Evolutionary conservation across 2,888 invertebrate genomes (phyloP), one percentile per base, ranked within the genome.

Genomic region (Aradus depressus): DNA sequence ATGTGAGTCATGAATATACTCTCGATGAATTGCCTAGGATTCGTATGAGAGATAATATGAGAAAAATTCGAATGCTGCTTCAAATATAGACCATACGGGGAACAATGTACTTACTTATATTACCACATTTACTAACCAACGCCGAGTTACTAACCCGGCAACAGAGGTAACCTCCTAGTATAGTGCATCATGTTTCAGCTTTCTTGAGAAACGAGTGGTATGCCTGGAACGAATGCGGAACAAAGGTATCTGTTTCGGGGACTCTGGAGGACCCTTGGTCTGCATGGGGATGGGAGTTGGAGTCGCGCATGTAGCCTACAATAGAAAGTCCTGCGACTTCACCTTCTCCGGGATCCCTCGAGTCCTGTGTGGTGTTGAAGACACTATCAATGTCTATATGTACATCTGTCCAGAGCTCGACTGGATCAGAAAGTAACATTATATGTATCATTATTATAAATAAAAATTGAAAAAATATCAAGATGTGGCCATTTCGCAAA

Each of bases 231-330:
- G 14, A 12, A 3, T n/a, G 34, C 8, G 10, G 3, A 25, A 19
- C n/a, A 22, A 35, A 5, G 28, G 31, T 2, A 32, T 35, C 1
- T 44, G 44, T 14, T 31, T 32, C 21, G 44, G 44, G 2, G 44
- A 44, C 12, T 44, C 44, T 8, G 44, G 44, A 22, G 44, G 44
- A 16, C 44, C 44, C 1, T 16, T 44, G n/a, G 8, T 44, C 3
- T 44, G 44, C 14, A 16, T 34, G 6, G 44, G 35, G 0, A 21
- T 22, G 18, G 44, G 21, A 3, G 44, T 44, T 5, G 44, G 31
- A 2, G 21, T 44, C n/a, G 21, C 44, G 10, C 44, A 44, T 35
- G 25, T 44, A 1, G 44, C 19, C 1, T 22, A 34, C 22, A 34
- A 21, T 35, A 22, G 5, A 3, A n/a, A 2, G 3, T 23, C 22